Evolutionary conservation across 2,113 vertebrate genomes (phyloP), one percentile per base, ranked within the genome.

Genomic region (Sisor rabdophorus): DNA sequence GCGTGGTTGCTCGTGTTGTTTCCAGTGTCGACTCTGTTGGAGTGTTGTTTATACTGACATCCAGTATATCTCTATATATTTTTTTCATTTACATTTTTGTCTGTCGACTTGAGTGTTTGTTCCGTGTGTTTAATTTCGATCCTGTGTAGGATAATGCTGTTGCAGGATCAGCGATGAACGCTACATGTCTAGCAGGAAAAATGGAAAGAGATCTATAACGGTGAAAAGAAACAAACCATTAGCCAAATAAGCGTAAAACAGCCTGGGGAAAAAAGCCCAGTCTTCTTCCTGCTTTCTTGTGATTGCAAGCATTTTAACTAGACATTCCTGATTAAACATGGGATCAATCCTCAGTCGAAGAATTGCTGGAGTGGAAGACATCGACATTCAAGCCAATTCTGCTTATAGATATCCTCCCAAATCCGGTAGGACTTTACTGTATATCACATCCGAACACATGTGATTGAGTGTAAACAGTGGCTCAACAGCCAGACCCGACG

Each of bases 341-440:
- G 97, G 97, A 44, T 96, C 96, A 73, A 92, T 98, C 85, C 93
- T 98, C 81, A 98, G 96, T 83, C 94, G 97, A 81, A 93, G 96
- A 83, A 98, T 98, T 85, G 97, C 95, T 84, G 97, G 96, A 53
- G 96, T 98, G 79, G 97, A 98, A 87, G 96, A 98, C 83, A 97
- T 98, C 81, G 97, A 98, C 84, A 98, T 98, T 85, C 96, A 98
- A 87, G 95, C 97, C 9, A 98, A 98, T 85, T 98, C 97, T 59
- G 97, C 97, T 80, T 98, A 98, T 83, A 93, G 96, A 87, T 98
- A 98, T 79, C 96, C 97, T 2, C 97, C 97, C 0, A 99, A 99
- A 91, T 97, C 96, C 56, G 97, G 97, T 99, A 88, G 92, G 93
- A 70, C 48, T 52, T 24, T 17, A 56, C n/a, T 59, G 11, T 52